Conservation (phyloP, 2,888 invertebrate genomes). For the Cephus pulcher region DNA sequence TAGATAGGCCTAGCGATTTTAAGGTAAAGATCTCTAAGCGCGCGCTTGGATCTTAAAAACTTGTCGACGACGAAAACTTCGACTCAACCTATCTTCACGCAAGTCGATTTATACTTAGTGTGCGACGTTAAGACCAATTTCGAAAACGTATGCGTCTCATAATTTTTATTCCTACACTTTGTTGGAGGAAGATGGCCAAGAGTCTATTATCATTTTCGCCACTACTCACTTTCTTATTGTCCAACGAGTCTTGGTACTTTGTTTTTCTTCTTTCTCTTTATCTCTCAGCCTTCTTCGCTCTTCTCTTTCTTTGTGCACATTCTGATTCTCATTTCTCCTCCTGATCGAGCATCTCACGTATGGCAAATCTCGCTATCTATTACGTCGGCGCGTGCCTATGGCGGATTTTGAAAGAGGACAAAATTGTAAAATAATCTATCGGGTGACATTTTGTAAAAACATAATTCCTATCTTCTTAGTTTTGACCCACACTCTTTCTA, state of each 20-base stretch:
- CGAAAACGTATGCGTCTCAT: not conserved
- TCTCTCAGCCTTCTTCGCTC: not conserved
- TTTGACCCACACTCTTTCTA: not conserved
- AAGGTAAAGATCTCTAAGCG: slow-evolving; percentile 34
- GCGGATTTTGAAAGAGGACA: slow-evolving; percentile 1
- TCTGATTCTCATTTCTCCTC: not conserved
- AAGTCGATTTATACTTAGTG: not conserved
- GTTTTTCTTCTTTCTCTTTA: slow-evolving; percentile 6
- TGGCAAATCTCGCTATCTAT: not conserved
- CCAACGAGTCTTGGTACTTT: slow-evolving; percentile 27
- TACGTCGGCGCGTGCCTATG: not conserved
- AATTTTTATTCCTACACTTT: not conserved
- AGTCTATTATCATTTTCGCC: slow-evolving; percentile 25
- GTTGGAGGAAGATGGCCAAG: not conserved
- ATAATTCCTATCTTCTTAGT: not conserved
- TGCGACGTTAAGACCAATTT: not conserved
- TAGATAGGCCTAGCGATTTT: slow-evolving; percentile 36
- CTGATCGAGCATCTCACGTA: not conserved
- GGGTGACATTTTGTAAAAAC: not conserved
- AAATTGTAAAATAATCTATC: not conserved
- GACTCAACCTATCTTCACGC: not conserved
- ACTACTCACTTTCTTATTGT: slow-evolving; percentile 34
- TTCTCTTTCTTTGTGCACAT: not conserved
- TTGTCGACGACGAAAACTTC: not conserved
- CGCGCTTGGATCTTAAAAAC: slow-evolving; percentile 28